Evolutionary conservation across 2,888 invertebrate genomes (phyloP).

Genomic region (Mycalesis mineus): DNA sequence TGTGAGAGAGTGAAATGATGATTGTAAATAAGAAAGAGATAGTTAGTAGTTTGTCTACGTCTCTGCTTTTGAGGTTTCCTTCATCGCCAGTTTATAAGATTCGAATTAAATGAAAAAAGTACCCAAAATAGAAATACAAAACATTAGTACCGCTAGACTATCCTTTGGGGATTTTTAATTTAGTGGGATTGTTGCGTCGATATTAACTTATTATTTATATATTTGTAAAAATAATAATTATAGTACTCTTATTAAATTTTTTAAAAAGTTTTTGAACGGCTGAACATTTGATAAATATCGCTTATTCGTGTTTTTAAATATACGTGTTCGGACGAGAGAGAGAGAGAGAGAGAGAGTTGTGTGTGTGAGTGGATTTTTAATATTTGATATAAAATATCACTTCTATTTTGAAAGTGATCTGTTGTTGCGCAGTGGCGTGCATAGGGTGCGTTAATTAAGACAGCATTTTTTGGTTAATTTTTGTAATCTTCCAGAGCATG

Average conservation of each 20-base stretch:
- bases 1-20: no score
- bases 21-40: no score
- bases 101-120: background rate
- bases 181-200: background rate
- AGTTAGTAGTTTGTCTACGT: no score
- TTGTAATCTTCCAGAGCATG: background rate
- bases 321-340: conserved; percentile 7
- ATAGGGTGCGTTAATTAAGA: background rate
- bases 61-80: no score
- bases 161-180: background rate
- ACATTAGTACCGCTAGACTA: background rate
- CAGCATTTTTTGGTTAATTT: background rate
- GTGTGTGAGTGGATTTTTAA: background rate
- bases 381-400: conserved; percentile 1
- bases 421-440: background rate
- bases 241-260: no score
- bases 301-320: conserved; percentile 14
- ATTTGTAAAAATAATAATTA: background rate
- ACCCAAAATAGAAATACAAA: background rate
- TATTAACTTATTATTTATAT: conserved; percentile 16
- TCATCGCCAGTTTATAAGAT: no score
- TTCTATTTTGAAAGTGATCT: conserved; percentile 4
- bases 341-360: background rate
- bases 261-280: conserved; percentile 3
- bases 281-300: conserved; percentile 13